Base-by-base conservation (phyloP, 1,140 invertebrate species). In the Drosophila busckii region DNA sequence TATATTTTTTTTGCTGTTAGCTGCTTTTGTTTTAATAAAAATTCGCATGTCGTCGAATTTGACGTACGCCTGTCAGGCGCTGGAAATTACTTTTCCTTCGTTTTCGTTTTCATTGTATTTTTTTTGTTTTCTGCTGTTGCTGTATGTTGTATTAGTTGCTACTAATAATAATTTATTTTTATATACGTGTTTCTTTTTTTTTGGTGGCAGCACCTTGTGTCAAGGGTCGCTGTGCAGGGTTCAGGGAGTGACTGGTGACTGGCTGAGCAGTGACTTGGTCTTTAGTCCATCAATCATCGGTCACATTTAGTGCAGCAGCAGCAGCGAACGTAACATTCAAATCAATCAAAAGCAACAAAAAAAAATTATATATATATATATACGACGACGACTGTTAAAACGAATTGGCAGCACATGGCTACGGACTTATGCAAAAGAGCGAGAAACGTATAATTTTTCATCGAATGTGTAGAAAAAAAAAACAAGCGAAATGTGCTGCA, bases 301-400 rank as follows among this genome's bases (percentile, higher is more conserved):
- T 83, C 76, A 83, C 70, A 83, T 56, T 73, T 32, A 32, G 53
- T 55, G 44, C 62, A 45, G 62, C 58, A 42, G 37, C 12, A 55
- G 29, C 32, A 15, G 32, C 64, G 73, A 84, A 78, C 76, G 76
- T 83, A 83, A 84, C 67, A 83, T 83, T 83, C 76, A 84, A 83
- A 83, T 83, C 76, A 83, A 83, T 83, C 76, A 83, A 83, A 83
- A n/a, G n/a, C n/a, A n/a, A n/a, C n/a, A n/a, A n/a, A n/a, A n/a
- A n/a, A n/a, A n/a, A n/a, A n/a, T n/a, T n/a, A n/a, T n/a, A n/a
- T n/a, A n/a, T n/a, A n/a, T n/a, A n/a, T n/a, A n/a, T n/a, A 70
- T 68, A 58, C 61, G 42, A 60, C 23, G 25, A 32, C 8, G 2
- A 61, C 66, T 61, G 67, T 52, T 62, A 52, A 44, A 54, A 53